Evolutionary conservation across 2,113 vertebrate genomes (phyloP).

Genomic region (Pyxicephalus adspersus): DNA sequence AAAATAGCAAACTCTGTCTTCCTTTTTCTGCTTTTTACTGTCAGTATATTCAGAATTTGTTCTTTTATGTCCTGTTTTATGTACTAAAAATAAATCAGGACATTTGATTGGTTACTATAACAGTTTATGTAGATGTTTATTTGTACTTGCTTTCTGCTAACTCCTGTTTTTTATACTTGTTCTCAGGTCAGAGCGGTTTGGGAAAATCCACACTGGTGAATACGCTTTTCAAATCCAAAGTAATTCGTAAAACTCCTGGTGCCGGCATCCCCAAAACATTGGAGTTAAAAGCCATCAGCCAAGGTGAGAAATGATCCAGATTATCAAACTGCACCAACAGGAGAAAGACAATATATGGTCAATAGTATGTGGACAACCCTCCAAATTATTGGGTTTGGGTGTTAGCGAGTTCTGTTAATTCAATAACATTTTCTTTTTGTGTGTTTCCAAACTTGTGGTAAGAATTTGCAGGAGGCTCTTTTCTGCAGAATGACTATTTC

Average conservation of each 20-base stretch:
- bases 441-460: too few relatives aligned
- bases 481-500: too few relatives aligned
- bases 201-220: conserved; percentile 97
- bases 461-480: too few relatives aligned
- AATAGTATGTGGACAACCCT: too few relatives aligned
- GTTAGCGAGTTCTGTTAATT: too few relatives aligned
- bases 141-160: neutral
- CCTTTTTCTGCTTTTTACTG: neutral
- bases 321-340: neutral
- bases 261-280: conserved; percentile 80
- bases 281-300: conserved; percentile 86
- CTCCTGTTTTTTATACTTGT: neutral
- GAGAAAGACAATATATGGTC: too few relatives aligned
- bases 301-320: conserved; percentile 73
- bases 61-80: neutral
- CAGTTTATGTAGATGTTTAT: neutral
- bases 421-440: too few relatives aligned
- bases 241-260: conserved; percentile 81
- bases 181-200: conserved; percentile 90
- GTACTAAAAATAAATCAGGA: neutral
- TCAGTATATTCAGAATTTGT: neutral
- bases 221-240: conserved; percentile 95
- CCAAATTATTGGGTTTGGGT: too few relatives aligned
- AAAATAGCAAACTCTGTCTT: neutral
- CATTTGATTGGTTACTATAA: neutral